Evolutionary conservation across 2,888 invertebrate genomes (phyloP), one percentile per base, ranked within the genome.

Genomic region (Gandaritis pyraliata): DNA sequence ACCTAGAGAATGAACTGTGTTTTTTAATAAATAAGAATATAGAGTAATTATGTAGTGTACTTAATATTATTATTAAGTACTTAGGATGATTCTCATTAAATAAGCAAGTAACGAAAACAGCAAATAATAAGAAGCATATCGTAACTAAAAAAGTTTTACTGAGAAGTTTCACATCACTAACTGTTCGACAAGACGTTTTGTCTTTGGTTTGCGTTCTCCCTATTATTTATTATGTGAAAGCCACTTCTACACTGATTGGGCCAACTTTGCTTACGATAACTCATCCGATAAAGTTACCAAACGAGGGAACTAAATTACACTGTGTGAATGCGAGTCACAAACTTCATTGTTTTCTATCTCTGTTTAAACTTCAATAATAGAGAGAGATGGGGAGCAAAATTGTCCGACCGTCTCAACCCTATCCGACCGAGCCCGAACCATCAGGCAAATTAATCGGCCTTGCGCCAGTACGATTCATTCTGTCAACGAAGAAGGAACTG

Each of bases 381-480:
- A 55, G 2, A 43, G 50, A 51, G 50, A 61, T 7, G 39, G 55
- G 45, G 30, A 33, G 29, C 10, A 48, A n/a, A 48, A 36, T 48
- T 13, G 33, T 49, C 29, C 51, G 36, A 23, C n/a, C 41, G 46
- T 41, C 15, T 48, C 52, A 48, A 49, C 49, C 38, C 29, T 11
- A 50, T 58, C 38, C 56, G 51, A 30, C 57, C 33, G 39, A 53
- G 49, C 39, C 52, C 55, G 50, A 48, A 46, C 46, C 18, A 61
- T 55, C 39, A 15, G 60, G 49, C 55, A 23, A 56, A 52, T 57
- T 53, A 46, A 56, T 54, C 54, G 59, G 58, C 49, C 41, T 18
- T 16, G 43, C 38, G 49, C 39, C 66, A 69, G 65, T 66, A 16
- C 66, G 53, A 29, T 69, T 70, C 6, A 72, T 69, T 43, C 39